Conservation (phyloP, 2,797 vertebrate genomes). For the Falco rusticolus region DNA sequence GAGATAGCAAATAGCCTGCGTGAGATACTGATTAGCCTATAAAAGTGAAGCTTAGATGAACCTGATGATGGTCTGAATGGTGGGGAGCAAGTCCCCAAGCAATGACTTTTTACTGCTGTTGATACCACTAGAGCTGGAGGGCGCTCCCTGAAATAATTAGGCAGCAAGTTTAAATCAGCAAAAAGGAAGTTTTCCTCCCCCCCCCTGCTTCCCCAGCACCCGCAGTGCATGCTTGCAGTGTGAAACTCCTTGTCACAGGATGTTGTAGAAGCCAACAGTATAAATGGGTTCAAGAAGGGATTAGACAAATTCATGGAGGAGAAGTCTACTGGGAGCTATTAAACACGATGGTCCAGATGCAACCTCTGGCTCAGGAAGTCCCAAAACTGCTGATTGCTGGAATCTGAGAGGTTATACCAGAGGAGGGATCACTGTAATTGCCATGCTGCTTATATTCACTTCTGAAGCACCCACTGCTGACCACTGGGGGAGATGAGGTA, state of each 20-base stretch:
- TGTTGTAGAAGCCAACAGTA: conserved; percentile 29
- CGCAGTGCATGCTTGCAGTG: not conserved
- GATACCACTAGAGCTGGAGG: not conserved
- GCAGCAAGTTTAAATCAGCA: not conserved
- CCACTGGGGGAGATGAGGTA: not conserved
- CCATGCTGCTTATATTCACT: not conserved
- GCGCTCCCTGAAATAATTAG: not conserved
- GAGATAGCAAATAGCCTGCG: not conserved
- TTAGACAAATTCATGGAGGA: conserved; percentile 48
- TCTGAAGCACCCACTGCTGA: not conserved
- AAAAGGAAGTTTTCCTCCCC: not conserved
- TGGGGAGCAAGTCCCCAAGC: not conserved
- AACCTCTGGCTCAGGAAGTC: conserved; percentile 64
- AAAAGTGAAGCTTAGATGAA: not conserved
- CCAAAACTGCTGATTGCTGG: conserved; percentile 42
- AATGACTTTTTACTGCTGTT: not conserved
- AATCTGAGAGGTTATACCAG: conserved; percentile 45
- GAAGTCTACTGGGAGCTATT: conserved; percentile 44
- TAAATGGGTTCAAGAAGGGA: conserved; percentile 57
- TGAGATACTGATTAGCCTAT: not conserved
- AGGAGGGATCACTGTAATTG: conserved; percentile 44
- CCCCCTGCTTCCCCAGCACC: not conserved
- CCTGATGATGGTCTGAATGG: not conserved
- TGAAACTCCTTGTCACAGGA: conserved; percentile 49
- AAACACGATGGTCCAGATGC: conserved; percentile 57